Percentiles rank a stretch among this genome's conserved stretches.
These are phyloP conservation scores for Lysandra coridon DNA, from an alignment of 2,888 invertebrate genomes.

Conservation along the genomic window DNA sequence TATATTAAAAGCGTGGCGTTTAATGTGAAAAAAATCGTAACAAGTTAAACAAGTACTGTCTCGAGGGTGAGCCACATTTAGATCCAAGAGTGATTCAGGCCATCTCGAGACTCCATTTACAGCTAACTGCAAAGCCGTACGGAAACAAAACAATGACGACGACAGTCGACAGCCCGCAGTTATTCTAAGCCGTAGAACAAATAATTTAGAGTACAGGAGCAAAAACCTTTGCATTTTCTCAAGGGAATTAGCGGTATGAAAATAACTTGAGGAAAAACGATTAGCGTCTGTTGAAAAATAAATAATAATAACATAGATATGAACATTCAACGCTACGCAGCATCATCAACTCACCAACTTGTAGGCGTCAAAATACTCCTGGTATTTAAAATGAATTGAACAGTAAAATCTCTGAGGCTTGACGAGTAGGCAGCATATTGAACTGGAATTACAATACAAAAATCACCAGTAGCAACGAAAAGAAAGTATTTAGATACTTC, in stretches of 20 bases:
- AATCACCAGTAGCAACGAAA: background rate
- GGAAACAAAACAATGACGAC: slow-evolving; percentile 29
- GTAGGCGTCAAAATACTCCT: too few relatives aligned
- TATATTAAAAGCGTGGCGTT: too few relatives aligned
- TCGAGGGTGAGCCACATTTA: slow-evolving; percentile 19
- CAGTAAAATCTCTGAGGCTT: background rate
- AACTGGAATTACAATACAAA: too few relatives aligned
- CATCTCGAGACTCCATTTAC: slow-evolving; percentile 31
- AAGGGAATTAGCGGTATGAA: background rate
- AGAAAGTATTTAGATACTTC: too few relatives aligned
- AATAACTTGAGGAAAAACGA: background rate
- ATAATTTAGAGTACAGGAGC: slow-evolving; percentile 19
- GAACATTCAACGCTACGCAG: background rate
- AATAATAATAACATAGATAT: background rate
- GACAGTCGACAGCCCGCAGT: background rate
- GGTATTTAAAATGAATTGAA: too few relatives aligned
- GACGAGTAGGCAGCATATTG: background rate
- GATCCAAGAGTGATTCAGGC: slow-evolving; percentile 26
- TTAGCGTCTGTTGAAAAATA: background rate
- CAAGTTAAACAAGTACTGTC: background rate
- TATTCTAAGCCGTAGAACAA: slow-evolving; percentile 27
- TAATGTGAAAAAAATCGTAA: background rate
- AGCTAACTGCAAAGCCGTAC: slow-evolving; percentile 17
- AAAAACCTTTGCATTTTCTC: background rate
- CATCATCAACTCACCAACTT: background rate